A percentile compares a stretch with the other conserved stretches of the same genome.
Evolutionary conservation across 2,797 vertebrate species (phyloP).

Genomic region (Karalla daura): DNA sequence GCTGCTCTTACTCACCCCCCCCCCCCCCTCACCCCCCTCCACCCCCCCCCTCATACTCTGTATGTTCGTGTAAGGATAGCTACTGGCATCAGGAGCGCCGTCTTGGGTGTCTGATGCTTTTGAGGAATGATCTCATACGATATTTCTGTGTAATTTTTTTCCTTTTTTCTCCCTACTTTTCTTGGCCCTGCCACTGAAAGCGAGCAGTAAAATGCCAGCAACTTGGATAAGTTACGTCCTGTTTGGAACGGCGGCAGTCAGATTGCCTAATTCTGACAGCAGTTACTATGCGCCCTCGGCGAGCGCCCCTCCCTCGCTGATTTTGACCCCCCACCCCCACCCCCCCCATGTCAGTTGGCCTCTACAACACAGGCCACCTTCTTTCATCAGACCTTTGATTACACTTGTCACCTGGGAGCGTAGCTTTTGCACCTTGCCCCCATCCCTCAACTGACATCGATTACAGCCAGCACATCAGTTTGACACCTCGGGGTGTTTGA

Average conservation of each 20-base stretch:
- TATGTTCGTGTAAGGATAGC: conserved; percentile 50
- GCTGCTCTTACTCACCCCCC: conserved; percentile 26
- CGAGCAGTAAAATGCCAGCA: conserved; percentile 67
- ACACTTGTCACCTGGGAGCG: conserved; percentile 32
- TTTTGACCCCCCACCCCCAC: conserved; percentile 25
- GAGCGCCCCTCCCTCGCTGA: conserved; percentile 21
- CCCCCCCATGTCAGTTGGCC: conserved; percentile 33
- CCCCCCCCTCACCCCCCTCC: too few relatives aligned
- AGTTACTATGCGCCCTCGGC: conserved; percentile 71
- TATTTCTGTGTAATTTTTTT: conserved; percentile 66
- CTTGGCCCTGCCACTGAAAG: conserved; percentile 42
- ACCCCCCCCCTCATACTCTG: too few relatives aligned
- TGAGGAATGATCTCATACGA: conserved; percentile 76
- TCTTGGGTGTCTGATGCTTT: conserved; percentile 58
- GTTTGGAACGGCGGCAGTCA: conserved; percentile 72
- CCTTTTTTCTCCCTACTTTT: neutral
- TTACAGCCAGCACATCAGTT: conserved; percentile 12
- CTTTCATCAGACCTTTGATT: conserved; percentile 27
- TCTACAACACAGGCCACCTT: conserved; percentile 33
- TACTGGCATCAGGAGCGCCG: conserved; percentile 40
- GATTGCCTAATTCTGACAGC: conserved; percentile 79
- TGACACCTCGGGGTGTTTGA: conserved; percentile 38
- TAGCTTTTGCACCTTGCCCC: conserved; percentile 15
- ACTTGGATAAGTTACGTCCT: conserved; percentile 71
- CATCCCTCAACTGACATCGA: conserved; percentile 2